phyloP scores from a whole-genome alignment of 2,113 vertebrate genomes.

The Cariama cristata region DNA sequence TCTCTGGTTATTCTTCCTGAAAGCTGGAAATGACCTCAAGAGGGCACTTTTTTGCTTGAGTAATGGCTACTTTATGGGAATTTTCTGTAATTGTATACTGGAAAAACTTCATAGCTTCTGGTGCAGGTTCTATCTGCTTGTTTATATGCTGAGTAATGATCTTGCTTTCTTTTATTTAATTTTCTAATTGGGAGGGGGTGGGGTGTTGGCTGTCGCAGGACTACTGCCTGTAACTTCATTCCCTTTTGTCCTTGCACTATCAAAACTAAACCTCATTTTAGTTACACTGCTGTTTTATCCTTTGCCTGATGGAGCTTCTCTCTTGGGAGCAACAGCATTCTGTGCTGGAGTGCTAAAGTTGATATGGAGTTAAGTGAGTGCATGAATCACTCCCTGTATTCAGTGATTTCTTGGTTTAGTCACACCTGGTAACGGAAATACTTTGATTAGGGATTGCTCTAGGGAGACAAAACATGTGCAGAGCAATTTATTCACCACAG shows the following conservation, averaged over 20 bases:
- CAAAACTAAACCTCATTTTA: background rate
- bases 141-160: background rate
- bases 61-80: background rate
- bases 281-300: background rate
- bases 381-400: background rate
- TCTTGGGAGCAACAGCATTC: background rate
- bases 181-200: background rate
- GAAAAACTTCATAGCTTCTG: background rate
- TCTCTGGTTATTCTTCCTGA: background rate
- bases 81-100: background rate
- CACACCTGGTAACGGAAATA: background rate
- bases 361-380: background rate
- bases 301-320: background rate
- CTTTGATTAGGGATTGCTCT: background rate
- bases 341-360: background rate
- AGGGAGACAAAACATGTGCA: background rate
- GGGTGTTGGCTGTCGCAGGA: background rate
- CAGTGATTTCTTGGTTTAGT: background rate
- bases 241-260: background rate
- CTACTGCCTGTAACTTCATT: background rate
- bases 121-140: background rate
- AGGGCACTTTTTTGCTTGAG: conserved; percentile 11
- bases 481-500: background rate
- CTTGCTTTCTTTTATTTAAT: background rate
- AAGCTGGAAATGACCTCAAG: background rate